A percentile compares a stretch with the other conserved stretches of the same genome.
phyloP scores from a whole-genome alignment of 2,113 vertebrate genomes.

The Oryzias woworae region DNA sequence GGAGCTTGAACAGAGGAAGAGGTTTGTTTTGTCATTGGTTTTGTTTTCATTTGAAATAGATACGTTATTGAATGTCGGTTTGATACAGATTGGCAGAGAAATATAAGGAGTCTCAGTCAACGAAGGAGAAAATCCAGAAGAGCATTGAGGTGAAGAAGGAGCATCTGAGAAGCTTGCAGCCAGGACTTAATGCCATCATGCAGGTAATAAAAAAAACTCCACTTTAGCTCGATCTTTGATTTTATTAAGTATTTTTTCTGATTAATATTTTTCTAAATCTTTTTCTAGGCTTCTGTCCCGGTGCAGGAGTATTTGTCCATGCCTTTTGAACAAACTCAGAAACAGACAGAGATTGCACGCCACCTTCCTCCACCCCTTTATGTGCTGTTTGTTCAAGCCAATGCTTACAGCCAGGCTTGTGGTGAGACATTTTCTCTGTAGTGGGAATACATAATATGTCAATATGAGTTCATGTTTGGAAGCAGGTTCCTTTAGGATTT shows the following conservation, averaged over 20 bases:
- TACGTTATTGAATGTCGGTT: background rate
- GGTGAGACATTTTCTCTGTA: conserved; percentile 76
- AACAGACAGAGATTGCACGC: conserved; percentile 90
- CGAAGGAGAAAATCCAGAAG: conserved; percentile 95
- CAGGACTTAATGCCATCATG: conserved; percentile 95
- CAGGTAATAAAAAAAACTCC: conserved; percentile 78
- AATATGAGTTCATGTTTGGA: background rate
- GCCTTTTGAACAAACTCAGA: conserved; percentile 95
- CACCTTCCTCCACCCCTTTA: conserved; percentile 94
- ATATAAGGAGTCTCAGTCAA: conserved; percentile 88
- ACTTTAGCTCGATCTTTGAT: background rate
- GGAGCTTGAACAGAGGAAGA: conserved; percentile 98
- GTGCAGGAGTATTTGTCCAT: conserved; percentile 96
- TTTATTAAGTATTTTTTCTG: background rate
- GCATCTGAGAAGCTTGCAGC: conserved; percentile 94
- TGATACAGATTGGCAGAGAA: conserved; percentile 88
- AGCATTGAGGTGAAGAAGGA: conserved; percentile 97
- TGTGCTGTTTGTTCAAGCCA: conserved; percentile 94
- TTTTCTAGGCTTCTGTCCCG: conserved; percentile 89
- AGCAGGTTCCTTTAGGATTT: background rate
- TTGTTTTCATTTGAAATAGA: background rate
- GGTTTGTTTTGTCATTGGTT: conserved; percentile 65
- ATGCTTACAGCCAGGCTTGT: conserved; percentile 93
- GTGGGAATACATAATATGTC: background rate
- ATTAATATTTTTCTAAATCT: background rate